Evolutionary conservation across 2,113 vertebrate genomes (phyloP), one percentile per base, ranked within the genome.

Genomic region (Antennarius striatus): DNA sequence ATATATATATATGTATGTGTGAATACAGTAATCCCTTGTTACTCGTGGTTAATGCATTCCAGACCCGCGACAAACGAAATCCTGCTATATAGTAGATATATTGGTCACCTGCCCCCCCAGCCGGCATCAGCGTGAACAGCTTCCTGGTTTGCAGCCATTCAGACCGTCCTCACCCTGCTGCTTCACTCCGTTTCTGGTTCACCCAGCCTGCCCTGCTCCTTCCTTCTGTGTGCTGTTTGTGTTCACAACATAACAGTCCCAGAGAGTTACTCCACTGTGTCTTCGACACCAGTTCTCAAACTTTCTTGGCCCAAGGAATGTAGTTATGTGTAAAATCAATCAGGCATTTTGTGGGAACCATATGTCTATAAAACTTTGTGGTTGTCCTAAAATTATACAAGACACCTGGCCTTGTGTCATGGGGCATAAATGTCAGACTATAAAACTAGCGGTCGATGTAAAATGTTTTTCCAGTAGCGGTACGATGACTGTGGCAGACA

Each of bases 291-390:
- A 36, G 32, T 36, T 36, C 32, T 61, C 64, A 56, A 77, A 63
- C 61, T 60, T 78, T 75, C 54, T 63, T 72, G 77, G 63, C 49
- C 29, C 16, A 32, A 32, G 32, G 12, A 62, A 68, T 17, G 51
- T 56, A 47, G 43, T 66, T 47, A 58, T 62, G 29, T 52, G 59
- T 56, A 48, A 53, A 75, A 68, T 60, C 71, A 66, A 63, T 52
- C 52, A 46, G 28, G 61, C 56, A 57, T 75, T 73, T 75, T 73
- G 64, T 77, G 9, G 49, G 66, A 40, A 56, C 29, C 68, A 62
- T 71, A 58, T 66, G 69, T 73, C 71, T 66, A 62, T 75, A 75
- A 78, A 84, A 80, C 15, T 57, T 71, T 77, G 70, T 74, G 51
- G 13, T 53, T 45, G 63, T 65, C 63, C 60, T 79, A 71, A 71